Evolutionary conservation across 2,797 vertebrate species (phyloP).

Genomic region (Platalea minor): DNA sequence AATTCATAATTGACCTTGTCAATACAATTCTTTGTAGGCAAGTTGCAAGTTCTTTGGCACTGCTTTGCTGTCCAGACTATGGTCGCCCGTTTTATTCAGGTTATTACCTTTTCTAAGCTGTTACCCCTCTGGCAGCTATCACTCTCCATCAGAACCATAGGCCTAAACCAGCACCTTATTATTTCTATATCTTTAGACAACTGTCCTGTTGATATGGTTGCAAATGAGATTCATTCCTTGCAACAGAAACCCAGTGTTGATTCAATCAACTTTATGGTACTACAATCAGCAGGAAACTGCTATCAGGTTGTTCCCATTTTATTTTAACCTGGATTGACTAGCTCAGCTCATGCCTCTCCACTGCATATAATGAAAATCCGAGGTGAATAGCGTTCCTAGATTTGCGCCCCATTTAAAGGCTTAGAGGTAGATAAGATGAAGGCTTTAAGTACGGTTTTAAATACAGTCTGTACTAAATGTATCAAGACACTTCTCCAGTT

Average conservation of each 20-base stretch:
- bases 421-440: not conserved
- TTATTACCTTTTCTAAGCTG: not conserved
- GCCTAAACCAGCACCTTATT: not conserved
- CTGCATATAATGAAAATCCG: not conserved
- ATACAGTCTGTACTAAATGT: not conserved
- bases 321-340: not conserved
- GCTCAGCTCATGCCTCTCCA: not conserved
- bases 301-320: not conserved
- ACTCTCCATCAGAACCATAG: not conserved
- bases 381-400: not conserved
- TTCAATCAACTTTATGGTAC: not conserved
- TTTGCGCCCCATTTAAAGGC: not conserved
- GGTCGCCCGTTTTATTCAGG: not conserved
- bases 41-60: not conserved
- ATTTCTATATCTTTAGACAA: not conserved
- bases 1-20: not conserved
- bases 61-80: not conserved
- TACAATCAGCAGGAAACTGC: not conserved
- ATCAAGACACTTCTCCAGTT: not conserved
- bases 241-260: not conserved
- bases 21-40: not conserved
- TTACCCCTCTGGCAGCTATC: not conserved
- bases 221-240: not conserved
- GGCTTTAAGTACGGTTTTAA: not conserved
- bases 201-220: not conserved